Evolutionary conservation across 2,113 vertebrate genomes (phyloP).

Genomic region (Illadopsis cleaveri): DNA sequence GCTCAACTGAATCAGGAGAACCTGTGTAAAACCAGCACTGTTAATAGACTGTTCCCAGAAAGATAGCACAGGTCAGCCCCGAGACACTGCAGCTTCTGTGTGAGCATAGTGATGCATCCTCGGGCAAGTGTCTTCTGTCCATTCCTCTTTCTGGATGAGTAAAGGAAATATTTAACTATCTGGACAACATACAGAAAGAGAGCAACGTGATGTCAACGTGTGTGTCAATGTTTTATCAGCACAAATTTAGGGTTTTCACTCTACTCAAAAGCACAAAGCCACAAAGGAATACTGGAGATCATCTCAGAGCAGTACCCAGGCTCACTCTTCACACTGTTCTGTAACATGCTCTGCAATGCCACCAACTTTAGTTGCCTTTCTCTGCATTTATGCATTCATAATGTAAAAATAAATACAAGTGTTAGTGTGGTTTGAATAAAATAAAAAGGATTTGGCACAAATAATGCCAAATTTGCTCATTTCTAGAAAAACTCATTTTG

Average conservation of each 20-base stretch:
- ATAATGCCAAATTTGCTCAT: background rate
- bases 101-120: background rate
- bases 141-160: background rate
- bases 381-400: background rate
- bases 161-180: background rate
- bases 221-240: background rate
- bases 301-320: background rate
- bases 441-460: background rate
- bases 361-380: background rate
- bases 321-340: background rate
- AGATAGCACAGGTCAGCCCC: background rate
- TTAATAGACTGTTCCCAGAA: background rate
- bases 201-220: background rate
- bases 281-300: background rate
- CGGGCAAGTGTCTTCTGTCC: background rate
- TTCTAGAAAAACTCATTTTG: background rate
- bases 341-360: background rate
- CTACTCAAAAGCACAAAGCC: background rate
- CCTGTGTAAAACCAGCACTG: rapidly evolving
- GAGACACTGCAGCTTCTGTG: background rate
- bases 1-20: background rate
- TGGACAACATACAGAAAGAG: background rate
- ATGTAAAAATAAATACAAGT: background rate
- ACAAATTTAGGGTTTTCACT: background rate
- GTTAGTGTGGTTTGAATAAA: background rate